A percentile compares a stretch with the other conserved stretches of the same genome.
phyloP scores from a whole-genome alignment of 2,113 vertebrate species.

The Tachuris rubrigastra region DNA sequence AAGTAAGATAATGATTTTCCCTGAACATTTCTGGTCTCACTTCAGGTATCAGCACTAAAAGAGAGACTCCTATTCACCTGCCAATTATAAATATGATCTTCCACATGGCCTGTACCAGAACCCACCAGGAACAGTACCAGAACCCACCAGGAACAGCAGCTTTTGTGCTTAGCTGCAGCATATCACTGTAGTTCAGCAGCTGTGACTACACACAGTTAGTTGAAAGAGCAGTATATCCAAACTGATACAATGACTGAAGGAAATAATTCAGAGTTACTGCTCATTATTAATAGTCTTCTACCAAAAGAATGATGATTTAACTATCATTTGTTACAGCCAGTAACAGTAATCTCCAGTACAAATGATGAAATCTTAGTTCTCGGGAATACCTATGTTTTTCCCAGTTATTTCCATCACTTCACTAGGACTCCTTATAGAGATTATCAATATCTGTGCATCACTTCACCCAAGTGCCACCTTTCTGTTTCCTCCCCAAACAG shows the following conservation, averaged over 20 bases:
- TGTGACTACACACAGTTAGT: background rate
- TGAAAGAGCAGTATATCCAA: background rate
- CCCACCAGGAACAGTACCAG: background rate
- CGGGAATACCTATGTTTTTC: background rate
- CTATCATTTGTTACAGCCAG: too few species aligned
- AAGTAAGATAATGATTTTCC: background rate
- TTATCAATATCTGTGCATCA: accelerated
- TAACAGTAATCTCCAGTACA: background rate
- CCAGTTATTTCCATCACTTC: background rate
- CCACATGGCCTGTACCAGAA: background rate
- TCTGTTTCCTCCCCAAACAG: background rate
- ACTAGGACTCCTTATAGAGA: background rate
- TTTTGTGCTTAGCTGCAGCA: background rate
- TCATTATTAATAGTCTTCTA: background rate
- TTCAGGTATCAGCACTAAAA: background rate
- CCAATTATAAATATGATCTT: background rate
- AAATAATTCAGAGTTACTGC: background rate
- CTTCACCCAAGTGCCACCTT: background rate
- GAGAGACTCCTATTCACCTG: background rate
- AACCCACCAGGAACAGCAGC: background rate
- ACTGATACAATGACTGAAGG: background rate
- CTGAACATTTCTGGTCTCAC: background rate
- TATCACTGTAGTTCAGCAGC: background rate
- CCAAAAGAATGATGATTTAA: background rate
- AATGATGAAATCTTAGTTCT: background rate